Percentiles rank a stretch among this genome's conserved stretches.
Evolutionary conservation across 2,113 vertebrate species (phyloP).

Genomic region (Bubo blakistoni): DNA sequence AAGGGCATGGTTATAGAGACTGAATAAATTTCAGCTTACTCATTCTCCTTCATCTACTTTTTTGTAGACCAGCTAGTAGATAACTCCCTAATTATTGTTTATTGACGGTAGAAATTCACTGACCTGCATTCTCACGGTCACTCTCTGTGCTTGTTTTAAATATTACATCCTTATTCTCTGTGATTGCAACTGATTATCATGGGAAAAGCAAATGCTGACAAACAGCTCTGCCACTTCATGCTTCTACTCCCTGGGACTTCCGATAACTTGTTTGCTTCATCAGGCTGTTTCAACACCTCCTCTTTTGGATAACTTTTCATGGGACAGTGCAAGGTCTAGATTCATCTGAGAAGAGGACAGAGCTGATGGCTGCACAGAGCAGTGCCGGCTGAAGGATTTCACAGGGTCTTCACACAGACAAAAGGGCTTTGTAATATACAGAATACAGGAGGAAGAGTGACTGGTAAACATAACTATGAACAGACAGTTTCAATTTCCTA

Average conservation of each 20-base stretch:
- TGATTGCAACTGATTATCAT: background rate
- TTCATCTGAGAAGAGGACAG: background rate
- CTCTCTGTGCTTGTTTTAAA: slow-evolving; percentile 13
- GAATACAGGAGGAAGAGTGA: background rate
- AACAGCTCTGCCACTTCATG: background rate
- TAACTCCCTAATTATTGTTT: slow-evolving; percentile 60
- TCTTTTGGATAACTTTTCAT: background rate
- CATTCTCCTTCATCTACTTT: background rate
- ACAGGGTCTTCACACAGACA: background rate
- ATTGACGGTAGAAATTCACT: slow-evolving; percentile 25
- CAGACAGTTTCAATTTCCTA: background rate
- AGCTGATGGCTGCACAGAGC: background rate
- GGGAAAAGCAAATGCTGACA: background rate
- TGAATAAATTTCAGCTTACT: background rate
- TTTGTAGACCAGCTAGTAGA: slow-evolving; percentile 11
- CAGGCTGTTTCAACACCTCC: background rate
- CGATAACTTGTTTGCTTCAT: background rate
- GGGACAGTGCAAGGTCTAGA: background rate
- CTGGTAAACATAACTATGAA: background rate
- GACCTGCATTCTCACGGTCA: slow-evolving; percentile 13
- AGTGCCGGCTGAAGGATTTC: background rate
- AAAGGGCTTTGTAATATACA: background rate
- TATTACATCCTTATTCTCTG: slow-evolving; percentile 14
- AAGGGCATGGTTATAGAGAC: background rate
- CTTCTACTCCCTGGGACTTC: background rate